Conservation (phyloP, 2,113 vertebrate genomes). For the Camarhynchus parvulus region DNA sequence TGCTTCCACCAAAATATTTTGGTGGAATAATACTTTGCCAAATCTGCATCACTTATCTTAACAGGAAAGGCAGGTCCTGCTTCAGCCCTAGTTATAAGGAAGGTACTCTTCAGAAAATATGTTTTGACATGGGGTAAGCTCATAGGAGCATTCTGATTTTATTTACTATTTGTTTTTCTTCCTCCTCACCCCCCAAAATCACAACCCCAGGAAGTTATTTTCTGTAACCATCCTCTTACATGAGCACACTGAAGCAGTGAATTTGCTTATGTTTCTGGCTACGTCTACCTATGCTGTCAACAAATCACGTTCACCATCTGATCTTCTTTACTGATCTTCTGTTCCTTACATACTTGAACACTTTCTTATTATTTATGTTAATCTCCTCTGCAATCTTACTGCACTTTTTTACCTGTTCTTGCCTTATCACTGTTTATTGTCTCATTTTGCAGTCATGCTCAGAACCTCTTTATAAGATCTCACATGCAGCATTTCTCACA, state of each 20-base stretch:
- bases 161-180: not conserved
- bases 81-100: not conserved
- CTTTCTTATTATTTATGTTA: not conserved
- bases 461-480: not conserved
- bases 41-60: not conserved
- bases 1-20: not conserved
- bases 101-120: not conserved
- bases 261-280: not conserved
- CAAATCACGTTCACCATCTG: not conserved
- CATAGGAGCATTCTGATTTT: not conserved
- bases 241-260: not conserved
- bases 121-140: not conserved
- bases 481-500: not conserved
- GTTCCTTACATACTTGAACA: not conserved
- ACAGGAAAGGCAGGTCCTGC: not conserved
- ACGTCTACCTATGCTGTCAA: not conserved
- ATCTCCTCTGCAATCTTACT: not conserved
- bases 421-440: not conserved
- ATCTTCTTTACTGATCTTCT: not conserved
- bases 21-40: not conserved
- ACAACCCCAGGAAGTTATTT: not conserved
- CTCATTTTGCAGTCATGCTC: not conserved
- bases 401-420: not conserved
- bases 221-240: not conserved
- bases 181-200: not conserved